A percentile compares a stretch with the other conserved stretches of the same genome.
Conservation (phyloP, 2,113 vertebrate species). For the Poecile atricapillus region DNA sequence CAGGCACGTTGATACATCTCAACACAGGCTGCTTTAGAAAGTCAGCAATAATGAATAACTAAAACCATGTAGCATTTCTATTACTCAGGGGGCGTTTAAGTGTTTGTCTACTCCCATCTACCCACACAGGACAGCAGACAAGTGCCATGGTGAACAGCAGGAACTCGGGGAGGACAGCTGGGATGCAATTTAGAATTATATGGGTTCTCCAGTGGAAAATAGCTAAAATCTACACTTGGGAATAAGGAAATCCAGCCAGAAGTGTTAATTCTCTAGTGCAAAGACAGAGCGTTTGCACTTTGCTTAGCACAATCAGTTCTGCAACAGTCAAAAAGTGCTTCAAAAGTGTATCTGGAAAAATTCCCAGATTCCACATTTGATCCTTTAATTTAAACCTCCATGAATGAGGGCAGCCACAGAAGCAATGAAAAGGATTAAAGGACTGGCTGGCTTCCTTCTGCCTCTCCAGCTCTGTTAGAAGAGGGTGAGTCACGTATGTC, state of each 20-base stretch:
- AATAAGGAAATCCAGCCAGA: background rate
- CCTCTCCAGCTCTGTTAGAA: background rate
- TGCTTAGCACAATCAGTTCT: background rate
- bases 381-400: background rate
- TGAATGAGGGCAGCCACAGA: background rate
- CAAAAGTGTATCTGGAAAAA: background rate
- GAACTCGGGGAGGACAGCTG: background rate
- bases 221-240: background rate
- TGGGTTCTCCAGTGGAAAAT: background rate
- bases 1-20: rapidly evolving
- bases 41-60: background rate
- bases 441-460: background rate
- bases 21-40: background rate
- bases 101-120: background rate
- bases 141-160: background rate
- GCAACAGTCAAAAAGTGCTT: background rate
- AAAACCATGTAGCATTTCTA: background rate
- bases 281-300: background rate
- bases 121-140: background rate
- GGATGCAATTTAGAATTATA: background rate
- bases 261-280: background rate
- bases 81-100: background rate
- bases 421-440: background rate
- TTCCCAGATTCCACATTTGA: background rate
- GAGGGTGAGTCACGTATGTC: background rate